Conservation (phyloP, 2,888 invertebrate genomes). For the Ophion costatus region DNA sequence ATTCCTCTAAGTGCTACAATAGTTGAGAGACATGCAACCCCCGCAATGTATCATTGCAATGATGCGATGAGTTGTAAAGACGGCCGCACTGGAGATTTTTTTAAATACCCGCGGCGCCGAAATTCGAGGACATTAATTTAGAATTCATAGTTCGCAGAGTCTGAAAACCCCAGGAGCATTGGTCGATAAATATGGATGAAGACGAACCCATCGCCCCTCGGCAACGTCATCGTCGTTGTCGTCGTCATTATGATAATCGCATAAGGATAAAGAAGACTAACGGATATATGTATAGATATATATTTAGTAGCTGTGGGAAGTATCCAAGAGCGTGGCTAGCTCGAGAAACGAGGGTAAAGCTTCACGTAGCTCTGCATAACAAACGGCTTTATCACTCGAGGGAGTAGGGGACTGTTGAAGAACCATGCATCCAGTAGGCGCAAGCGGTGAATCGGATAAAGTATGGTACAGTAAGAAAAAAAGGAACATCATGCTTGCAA, state of each 20-base stretch:
- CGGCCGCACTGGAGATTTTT: background rate
- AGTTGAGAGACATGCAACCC: too few species aligned
- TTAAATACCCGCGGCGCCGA: background rate
- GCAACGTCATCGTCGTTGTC: too few species aligned
- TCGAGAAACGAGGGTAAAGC: conserved; percentile 3
- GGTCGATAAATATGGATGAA: background rate
- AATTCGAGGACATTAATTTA: conserved; percentile 31
- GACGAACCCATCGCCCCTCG: conserved; percentile 1
- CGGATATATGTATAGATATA: too few species aligned
- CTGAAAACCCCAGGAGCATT: conserved; percentile 4
- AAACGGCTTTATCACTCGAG: conserved; percentile 61
- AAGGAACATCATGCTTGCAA: conserved; percentile 36
- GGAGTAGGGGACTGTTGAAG: conserved; percentile 13
- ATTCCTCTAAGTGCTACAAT: too few species aligned
- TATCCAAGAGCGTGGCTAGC: conserved; percentile 36
- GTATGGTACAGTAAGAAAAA: background rate
- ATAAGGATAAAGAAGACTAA: conserved; percentile 9
- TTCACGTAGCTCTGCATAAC: conserved; percentile 63
- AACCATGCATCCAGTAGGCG: background rate
- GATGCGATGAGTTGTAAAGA: too few species aligned
- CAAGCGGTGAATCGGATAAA: background rate
- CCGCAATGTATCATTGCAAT: too few species aligned
- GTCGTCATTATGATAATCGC: background rate
- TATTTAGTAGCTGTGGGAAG: conserved; percentile 24
- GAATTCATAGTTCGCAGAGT: conserved; percentile 51